Evolutionary conservation across 2,113 vertebrate genomes (phyloP).

Genomic region (Pituophis catenifer): DNA sequence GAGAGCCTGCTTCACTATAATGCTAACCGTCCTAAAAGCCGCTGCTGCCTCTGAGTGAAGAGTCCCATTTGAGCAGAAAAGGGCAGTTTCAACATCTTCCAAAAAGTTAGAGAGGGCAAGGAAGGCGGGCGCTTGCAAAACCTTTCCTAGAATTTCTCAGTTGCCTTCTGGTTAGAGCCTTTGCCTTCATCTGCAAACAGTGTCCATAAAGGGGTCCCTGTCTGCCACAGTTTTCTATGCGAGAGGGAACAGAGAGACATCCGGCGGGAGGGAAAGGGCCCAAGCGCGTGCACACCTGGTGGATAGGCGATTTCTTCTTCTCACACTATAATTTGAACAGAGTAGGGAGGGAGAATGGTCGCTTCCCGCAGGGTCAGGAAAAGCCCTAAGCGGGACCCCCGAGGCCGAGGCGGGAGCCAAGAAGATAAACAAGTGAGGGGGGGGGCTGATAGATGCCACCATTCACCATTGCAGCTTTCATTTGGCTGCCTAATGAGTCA

Average conservation of each 20-base stretch:
- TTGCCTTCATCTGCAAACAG: not conserved
- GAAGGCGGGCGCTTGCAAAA: not conserved
- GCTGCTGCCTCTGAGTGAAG: not conserved
- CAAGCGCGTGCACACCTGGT: not conserved
- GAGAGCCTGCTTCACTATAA: not conserved
- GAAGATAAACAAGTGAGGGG: conserved; percentile 77
- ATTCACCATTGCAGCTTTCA: conserved; percentile 78
- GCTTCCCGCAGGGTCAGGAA: conserved; percentile 29
- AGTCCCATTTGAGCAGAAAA: not conserved
- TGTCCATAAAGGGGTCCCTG: not conserved
- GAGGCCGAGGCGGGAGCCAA: conserved; percentile 64
- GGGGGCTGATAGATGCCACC: conserved; percentile 78
- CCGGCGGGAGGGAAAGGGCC: not conserved
- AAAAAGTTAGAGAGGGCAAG: not conserved
- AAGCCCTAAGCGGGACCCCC: conserved; percentile 28
- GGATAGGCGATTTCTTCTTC: not conserved
- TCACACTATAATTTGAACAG: not conserved
- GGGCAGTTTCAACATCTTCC: not conserved
- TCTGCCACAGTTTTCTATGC: not conserved
- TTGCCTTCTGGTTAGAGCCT: not conserved
- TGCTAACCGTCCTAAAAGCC: not conserved
- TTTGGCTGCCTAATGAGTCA: conserved; percentile 88
- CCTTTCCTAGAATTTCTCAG: not conserved
- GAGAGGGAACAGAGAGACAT: not conserved
- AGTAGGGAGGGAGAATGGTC: not conserved